These are phyloP conservation scores for Diglossa cyanea DNA, from an alignment of 2,797 vertebrate species.

Conservation along the genomic window DNA sequence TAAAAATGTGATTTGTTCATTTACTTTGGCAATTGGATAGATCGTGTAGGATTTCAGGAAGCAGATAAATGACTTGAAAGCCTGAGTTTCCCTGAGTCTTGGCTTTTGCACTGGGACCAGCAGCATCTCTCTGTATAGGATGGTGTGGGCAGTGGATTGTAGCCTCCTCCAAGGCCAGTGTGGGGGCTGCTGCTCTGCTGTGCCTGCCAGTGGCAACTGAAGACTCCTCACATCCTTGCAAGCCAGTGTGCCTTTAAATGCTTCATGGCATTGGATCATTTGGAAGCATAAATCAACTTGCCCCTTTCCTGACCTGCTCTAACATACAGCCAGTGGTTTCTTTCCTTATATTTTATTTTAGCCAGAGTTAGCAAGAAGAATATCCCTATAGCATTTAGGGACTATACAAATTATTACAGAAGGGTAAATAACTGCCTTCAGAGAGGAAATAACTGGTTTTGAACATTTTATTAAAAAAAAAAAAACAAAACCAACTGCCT, in stretches of 20 bases:
- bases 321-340: background rate
- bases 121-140: background rate
- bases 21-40: conserved; percentile 7
- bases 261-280: background rate
- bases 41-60: background rate
- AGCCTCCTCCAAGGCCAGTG: background rate
- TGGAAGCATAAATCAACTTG: conserved; percentile 45
- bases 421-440: background rate
- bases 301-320: conserved; percentile 37
- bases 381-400: background rate
- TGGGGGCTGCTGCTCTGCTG: background rate
- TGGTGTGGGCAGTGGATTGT: fast-evolving
- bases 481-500: background rate
- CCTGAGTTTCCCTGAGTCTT: background rate
- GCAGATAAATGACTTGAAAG: background rate
- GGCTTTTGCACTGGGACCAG: background rate
- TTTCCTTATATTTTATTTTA: background rate
- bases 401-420: conserved; percentile 8
- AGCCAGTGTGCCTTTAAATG: background rate
- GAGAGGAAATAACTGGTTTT: background rate
- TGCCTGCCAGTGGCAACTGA: background rate
- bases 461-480: background rate
- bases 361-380: background rate
- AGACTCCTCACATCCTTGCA: background rate
- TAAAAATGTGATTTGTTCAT: conserved; percentile 23